A percentile compares a stretch with the other conserved stretches of the same genome.
Evolutionary conservation across 2,113 vertebrate species (phyloP).

Genomic region (Pongo abelii): DNA sequence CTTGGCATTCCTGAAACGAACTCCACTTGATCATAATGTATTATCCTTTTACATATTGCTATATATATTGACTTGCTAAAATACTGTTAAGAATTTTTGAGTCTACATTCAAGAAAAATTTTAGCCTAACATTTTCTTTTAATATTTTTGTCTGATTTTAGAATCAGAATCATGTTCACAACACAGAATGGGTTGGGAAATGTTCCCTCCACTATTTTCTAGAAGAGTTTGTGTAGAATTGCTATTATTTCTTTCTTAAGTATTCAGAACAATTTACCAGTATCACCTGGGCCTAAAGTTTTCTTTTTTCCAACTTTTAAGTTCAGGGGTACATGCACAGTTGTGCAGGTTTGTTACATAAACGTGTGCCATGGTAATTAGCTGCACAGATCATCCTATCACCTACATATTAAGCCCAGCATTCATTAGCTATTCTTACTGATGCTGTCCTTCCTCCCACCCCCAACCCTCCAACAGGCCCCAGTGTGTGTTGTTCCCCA

Average conservation of each 20-base stretch:
- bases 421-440: too few relatives aligned
- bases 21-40: not conserved
- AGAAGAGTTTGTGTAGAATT: not conserved
- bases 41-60: not conserved
- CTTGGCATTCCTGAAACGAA: constrained; percentile 16
- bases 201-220: not conserved
- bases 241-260: not conserved
- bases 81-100: constrained; percentile 13
- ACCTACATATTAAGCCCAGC: too few relatives aligned
- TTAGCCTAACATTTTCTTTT: not conserved
- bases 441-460: too few relatives aligned
- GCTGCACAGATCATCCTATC: too few relatives aligned
- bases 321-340: too few relatives aligned
- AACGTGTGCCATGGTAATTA: too few relatives aligned
- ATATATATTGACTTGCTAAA: constrained; percentile 21
- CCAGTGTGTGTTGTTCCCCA: too few relatives aligned
- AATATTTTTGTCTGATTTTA: not conserved
- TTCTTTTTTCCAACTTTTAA: not conserved
- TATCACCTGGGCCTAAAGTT: not conserved
- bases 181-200: not conserved
- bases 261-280: not conserved
- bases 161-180: constrained; percentile 6
- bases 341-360: too few relatives aligned
- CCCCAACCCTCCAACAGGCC: too few relatives aligned
- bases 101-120: not conserved